Percentiles rank a stretch among this genome's conserved stretches.
Evolutionary conservation across 30 jellyfish, hydroid and myxozoan genomes (phyloP).

Genomic region (Sanderia malayensis): DNA sequence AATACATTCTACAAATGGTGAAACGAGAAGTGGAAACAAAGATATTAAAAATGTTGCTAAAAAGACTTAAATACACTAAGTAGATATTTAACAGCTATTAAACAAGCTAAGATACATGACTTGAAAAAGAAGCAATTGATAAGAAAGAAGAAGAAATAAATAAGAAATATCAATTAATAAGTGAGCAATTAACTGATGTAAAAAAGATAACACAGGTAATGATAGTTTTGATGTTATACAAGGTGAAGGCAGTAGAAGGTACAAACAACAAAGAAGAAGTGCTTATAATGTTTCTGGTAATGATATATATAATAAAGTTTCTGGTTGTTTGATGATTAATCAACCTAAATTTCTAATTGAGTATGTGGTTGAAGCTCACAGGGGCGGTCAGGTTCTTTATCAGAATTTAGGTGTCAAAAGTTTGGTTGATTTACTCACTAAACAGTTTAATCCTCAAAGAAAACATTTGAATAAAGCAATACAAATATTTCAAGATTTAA

Average conservation of each 20-base stretch:
- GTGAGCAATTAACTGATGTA: too few species aligned
- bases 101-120: too few species aligned
- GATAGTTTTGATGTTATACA: too few species aligned
- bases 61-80: too few species aligned
- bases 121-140: too few species aligned
- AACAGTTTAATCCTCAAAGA: constrained; percentile 37
- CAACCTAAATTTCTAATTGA: constrained; percentile 25
- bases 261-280: constrained; percentile 10
- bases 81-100: too few species aligned
- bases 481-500: constrained; percentile 27
- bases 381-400: constrained; percentile 35
- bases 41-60: too few species aligned
- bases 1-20: too few species aligned
- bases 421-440: constrained; percentile 21
- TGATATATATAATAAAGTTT: constrained; percentile 15
- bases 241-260: constrained; percentile 21
- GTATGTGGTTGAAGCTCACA: constrained; percentile 20
- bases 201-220: not conserved
- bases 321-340: constrained; percentile 17
- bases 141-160: too few species aligned
- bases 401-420: constrained; percentile 26
- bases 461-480: constrained; percentile 24
- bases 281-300: constrained; percentile 18
- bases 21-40: too few species aligned
- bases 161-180: too few species aligned